phyloP scores from a whole-genome alignment of 2,113 vertebrate genomes.

The Tragelaphus imberbis region DNA sequence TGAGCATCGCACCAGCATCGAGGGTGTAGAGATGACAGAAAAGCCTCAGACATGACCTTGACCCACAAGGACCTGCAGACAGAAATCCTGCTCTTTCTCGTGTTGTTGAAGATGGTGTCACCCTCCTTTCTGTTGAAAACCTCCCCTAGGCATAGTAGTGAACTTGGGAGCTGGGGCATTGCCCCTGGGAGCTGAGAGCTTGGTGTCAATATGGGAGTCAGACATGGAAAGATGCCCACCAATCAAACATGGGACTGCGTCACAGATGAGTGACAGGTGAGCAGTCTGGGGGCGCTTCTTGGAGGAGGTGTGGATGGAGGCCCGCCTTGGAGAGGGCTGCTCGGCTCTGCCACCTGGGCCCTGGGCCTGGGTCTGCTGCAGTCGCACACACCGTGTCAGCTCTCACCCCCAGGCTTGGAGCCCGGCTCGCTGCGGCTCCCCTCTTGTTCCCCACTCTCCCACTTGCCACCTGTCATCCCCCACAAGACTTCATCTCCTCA shows the following conservation, averaged over 20 bases:
- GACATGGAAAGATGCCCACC: neutral
- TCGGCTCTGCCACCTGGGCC: accelerated
- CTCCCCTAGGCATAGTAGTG: neutral
- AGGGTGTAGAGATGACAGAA: neutral
- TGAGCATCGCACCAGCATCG: accelerated
- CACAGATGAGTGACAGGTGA: neutral
- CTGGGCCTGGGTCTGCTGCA: accelerated
- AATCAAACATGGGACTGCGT: neutral
- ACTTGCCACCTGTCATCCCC: neutral
- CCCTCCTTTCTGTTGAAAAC: neutral
- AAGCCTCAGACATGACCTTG: neutral
- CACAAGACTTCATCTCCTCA: neutral
- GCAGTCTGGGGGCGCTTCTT: neutral
- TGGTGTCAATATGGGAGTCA: neutral
- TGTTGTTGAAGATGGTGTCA: neutral
- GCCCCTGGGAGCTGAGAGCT: neutral
- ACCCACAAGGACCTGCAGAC: neutral
- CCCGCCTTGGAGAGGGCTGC: neutral
- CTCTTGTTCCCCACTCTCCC: neutral
- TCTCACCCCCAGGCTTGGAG: neutral
- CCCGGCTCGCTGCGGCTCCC: neutral
- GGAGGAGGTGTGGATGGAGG: neutral
- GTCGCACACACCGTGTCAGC: accelerated
- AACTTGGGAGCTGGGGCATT: neutral
- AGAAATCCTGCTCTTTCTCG: neutral